Evolutionary conservation across 2,113 vertebrate species (phyloP).

Genomic region (Columbina picui): DNA sequence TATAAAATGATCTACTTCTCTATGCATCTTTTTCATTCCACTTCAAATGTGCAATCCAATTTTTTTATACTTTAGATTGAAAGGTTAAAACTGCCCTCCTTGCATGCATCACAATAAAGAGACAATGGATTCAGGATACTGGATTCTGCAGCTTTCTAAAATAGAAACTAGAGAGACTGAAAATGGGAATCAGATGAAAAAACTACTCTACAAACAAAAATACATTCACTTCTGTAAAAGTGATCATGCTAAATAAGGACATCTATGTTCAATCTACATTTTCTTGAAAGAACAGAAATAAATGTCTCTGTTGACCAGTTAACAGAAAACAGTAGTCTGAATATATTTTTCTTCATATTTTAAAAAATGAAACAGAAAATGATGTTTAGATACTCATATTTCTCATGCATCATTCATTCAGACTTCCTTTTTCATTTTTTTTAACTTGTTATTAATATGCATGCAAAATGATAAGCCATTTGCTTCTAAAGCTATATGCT

Average conservation of each 20-base stretch:
- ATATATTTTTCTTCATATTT: not conserved
- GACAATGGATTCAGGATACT: not conserved
- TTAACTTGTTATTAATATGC: not conserved
- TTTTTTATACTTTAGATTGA: slow-evolving; percentile 32
- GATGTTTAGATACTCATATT: not conserved
- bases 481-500: not conserved
- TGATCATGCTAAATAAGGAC: not conserved
- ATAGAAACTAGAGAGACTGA: not conserved
- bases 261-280: not conserved
- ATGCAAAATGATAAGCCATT: not conserved
- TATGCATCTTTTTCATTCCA: slow-evolving; percentile 27
- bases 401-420: not conserved
- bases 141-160: not conserved
- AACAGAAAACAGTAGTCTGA: not conserved
- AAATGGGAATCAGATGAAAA: not conserved
- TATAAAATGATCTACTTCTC: slow-evolving; percentile 42
- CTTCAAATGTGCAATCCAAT: not conserved
- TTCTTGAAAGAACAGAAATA: not conserved
- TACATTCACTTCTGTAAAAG: not conserved
- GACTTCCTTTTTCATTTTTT: not conserved
- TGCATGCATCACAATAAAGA: slow-evolving; percentile 5
- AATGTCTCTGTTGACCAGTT: not conserved
- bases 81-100: slow-evolving; percentile 37
- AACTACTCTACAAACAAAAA: not conserved
- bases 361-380: not conserved